Conservation (phyloP, 2,113 vertebrate species). For the Coryphaenoides rupestris region DNA sequence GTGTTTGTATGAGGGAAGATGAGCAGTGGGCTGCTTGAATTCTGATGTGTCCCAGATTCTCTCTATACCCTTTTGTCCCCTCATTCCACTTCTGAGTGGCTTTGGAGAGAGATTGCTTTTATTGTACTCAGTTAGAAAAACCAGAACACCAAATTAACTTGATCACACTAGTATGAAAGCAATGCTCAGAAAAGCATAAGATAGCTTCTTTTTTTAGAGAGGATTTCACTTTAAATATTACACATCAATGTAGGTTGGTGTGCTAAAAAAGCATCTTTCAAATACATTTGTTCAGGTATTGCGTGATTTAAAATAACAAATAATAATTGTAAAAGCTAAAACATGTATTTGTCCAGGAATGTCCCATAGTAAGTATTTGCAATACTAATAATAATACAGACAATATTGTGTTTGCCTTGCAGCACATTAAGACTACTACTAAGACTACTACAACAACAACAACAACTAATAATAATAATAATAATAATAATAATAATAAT, state of each 20-base stretch:
- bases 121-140: conserved; percentile 66
- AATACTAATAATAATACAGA: too few species aligned
- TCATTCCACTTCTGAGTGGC: conserved; percentile 61
- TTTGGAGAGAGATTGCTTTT: conserved; percentile 68
- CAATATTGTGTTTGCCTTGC: too few species aligned
- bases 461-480: too few species aligned
- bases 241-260: too few species aligned
- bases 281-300: conserved; percentile 44
- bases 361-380: too few species aligned
- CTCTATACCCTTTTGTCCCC: conserved; percentile 61
- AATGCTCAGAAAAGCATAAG: conserved; percentile 57
- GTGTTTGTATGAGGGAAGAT: conserved; percentile 64
- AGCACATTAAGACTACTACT: too few species aligned
- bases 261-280: conserved; percentile 49
- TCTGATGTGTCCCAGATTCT: conserved; percentile 67
- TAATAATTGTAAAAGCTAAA: conserved; percentile 18
- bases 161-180: conserved; percentile 52
- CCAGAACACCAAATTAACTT: conserved; percentile 58
- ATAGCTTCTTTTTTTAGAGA: conserved; percentile 7
- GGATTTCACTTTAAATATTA: too few species aligned
- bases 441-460: too few species aligned
- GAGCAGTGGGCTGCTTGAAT: conserved; percentile 62
- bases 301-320: conserved; percentile 28
- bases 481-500: too few species aligned
- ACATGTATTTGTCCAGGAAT: too few species aligned